Evolutionary conservation across 2,113 vertebrate genomes (phyloP).

Genomic region (Cettia cetti): DNA sequence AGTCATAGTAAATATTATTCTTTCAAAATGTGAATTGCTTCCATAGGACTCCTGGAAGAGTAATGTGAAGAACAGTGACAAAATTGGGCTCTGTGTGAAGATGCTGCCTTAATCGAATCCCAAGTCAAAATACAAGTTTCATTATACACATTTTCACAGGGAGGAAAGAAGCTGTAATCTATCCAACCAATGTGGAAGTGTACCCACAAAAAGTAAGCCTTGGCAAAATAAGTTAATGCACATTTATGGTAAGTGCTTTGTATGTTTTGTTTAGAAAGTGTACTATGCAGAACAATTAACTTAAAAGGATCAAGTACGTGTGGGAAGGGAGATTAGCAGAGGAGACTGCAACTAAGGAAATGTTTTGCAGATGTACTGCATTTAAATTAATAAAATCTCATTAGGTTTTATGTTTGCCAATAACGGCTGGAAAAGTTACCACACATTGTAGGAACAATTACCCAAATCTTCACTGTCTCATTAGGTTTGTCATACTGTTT

Average conservation of each 20-base stretch:
- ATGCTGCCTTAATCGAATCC: background rate
- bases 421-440: conserved; percentile 83
- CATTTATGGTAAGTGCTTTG: conserved; percentile 66
- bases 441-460: conserved; percentile 79
- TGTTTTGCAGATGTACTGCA: conserved; percentile 84
- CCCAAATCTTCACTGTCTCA: conserved; percentile 84
- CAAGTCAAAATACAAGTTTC: background rate
- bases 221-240: conserved; percentile 47
- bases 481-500: conserved; percentile 93
- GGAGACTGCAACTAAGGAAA: conserved; percentile 78
- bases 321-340: conserved; percentile 77
- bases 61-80: background rate
- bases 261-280: conserved; percentile 61
- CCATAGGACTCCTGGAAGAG: background rate
- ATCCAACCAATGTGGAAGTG: background rate
- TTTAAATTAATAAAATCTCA: conserved; percentile 88
- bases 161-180: background rate
- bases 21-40: conserved; percentile 15
- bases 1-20: background rate
- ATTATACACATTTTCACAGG: background rate
- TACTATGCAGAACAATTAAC: conserved; percentile 75
- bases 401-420: conserved; percentile 88
- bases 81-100: background rate
- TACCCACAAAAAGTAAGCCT: conserved; percentile 46
- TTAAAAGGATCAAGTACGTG: conserved; percentile 75